Percentiles rank a stretch among this genome's conserved stretches.
phyloP scores from a whole-genome alignment of 2,797 vertebrate species.

The Catharus ustulatus region DNA sequence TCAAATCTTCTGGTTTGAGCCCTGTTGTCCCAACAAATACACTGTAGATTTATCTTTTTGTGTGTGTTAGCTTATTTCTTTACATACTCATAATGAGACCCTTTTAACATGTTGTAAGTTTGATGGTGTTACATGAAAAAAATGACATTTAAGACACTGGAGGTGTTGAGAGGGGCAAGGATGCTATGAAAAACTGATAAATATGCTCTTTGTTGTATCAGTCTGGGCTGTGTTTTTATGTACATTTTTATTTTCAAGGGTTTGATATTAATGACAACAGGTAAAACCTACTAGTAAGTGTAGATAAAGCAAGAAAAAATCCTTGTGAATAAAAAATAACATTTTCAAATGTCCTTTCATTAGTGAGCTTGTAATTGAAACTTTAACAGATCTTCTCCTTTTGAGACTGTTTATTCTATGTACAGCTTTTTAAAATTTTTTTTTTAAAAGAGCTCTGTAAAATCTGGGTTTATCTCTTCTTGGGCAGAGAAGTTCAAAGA shows the following conservation, averaged over 20 bases:
- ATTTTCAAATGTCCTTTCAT: neutral
- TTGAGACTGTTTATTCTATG: neutral
- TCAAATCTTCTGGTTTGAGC: fast-evolving
- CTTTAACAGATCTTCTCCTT: neutral
- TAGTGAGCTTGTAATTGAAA: neutral
- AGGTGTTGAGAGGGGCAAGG: neutral
- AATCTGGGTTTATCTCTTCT: neutral
- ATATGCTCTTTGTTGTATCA: conserved; percentile 74
- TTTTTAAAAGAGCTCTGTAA: neutral
- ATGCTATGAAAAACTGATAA: conserved; percentile 71
- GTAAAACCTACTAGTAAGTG: neutral
- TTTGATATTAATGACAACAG: neutral
- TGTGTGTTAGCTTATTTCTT: neutral
- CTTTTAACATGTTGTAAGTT: conserved; percentile 54
- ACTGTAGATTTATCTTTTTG: neutral
- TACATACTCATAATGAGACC: neutral
- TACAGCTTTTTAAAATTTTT: neutral
- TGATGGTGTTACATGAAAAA: conserved; percentile 66
- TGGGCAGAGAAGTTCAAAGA: neutral
- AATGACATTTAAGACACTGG: neutral
- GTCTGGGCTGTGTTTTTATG: conserved; percentile 53
- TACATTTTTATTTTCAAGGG: neutral
- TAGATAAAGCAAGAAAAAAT: neutral
- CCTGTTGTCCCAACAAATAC: neutral
- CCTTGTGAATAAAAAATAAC: neutral